A percentile compares a stretch with the other conserved stretches of the same genome.
These are phyloP conservation scores for Ametastegia equiseti DNA, from an alignment of 2,888 invertebrate species.

Conservation along the genomic window DNA sequence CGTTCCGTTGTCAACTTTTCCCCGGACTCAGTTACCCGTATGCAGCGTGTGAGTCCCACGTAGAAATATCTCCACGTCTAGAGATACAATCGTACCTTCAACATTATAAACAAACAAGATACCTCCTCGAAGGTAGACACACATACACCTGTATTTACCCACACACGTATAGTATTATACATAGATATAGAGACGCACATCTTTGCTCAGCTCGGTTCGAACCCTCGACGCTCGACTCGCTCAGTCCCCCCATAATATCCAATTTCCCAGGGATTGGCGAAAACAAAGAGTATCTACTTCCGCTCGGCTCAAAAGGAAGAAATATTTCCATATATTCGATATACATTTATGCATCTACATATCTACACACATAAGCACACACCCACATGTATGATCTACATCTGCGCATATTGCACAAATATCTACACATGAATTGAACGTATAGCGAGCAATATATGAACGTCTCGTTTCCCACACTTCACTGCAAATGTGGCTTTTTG, in stretches of 20 bases:
- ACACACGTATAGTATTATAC: too few species aligned
- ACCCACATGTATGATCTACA: neutral
- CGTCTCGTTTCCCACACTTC: too few species aligned
- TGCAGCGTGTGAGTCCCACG: too few species aligned
- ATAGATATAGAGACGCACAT: too few species aligned
- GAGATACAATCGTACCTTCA: neutral
- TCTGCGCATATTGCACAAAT: neutral
- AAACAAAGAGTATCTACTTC: conserved; percentile 8
- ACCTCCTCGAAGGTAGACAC: neutral
- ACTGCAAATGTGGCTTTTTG: too few species aligned
- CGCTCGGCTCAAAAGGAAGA: conserved; percentile 1
- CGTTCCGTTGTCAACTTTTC: too few species aligned
- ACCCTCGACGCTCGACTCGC: neutral
- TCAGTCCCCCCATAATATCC: conserved; percentile 31
- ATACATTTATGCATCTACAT: too few species aligned
- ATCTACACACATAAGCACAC: neutral
- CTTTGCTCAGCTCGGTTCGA: too few species aligned
- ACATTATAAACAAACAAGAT: conserved; percentile 15
- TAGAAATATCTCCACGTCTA: too few species aligned
- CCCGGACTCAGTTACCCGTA: too few species aligned
- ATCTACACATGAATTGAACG: too few species aligned
- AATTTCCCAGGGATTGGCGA: conserved; percentile 20
- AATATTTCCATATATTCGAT: conserved; percentile 7
- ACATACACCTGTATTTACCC: neutral
- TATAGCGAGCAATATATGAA: too few species aligned